These are phyloP conservation scores for Lates calcarifer DNA, from an alignment of 2,113 vertebrate genomes.

Conservation along the genomic window DNA sequence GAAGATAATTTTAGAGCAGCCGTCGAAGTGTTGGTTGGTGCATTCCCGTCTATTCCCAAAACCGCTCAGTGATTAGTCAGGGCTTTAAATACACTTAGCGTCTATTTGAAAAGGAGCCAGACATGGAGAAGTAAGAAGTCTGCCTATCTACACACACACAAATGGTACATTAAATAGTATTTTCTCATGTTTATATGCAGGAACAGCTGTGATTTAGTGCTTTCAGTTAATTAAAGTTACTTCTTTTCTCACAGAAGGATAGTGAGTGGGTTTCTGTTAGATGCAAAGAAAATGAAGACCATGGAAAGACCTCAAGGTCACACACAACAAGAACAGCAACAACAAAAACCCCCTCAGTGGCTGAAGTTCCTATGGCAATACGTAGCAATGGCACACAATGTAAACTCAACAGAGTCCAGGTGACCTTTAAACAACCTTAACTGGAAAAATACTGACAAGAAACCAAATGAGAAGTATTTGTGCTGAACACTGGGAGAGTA, in stretches of 20 bases:
- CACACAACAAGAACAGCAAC: no score
- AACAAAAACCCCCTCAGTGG: not conserved
- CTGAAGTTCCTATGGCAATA: not conserved
- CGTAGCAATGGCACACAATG: not conserved
- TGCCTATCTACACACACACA: not conserved
- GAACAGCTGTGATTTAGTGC: not conserved
- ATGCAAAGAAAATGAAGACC: not conserved
- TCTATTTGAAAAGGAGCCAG: not conserved
- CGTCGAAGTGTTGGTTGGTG: constrained; percentile 14
- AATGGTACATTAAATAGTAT: not conserved
- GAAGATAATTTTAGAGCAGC: constrained; percentile 40
- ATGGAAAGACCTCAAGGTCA: not conserved
- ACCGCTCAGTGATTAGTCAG: constrained; percentile 13
- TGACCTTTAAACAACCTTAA: not conserved
- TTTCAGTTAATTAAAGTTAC: no score
- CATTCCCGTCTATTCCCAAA: constrained; percentile 19
- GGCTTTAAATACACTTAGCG: constrained; percentile 9
- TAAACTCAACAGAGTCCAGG: not conserved
- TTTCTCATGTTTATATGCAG: not conserved
- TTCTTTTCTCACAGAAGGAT: no score
- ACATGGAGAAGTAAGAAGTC: not conserved
- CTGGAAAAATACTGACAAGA: not conserved
- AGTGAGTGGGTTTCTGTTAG: not conserved
- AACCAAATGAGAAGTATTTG: not conserved
- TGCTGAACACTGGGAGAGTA: not conserved